Base-by-base conservation (phyloP, 1,140 invertebrate species). In the Eriosoma lanigerum region DNA sequence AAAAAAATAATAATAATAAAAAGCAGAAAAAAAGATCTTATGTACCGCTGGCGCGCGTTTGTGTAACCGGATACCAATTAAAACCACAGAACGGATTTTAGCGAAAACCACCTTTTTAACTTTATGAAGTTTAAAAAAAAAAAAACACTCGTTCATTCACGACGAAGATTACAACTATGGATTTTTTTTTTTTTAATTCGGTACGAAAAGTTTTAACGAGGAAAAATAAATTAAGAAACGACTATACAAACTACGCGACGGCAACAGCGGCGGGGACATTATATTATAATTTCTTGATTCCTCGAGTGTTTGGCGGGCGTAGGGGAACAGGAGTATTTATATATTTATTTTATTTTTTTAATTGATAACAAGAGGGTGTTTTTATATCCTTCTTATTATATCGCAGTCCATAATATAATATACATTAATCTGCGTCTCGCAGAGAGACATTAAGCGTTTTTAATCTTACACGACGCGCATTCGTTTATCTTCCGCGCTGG, bases 151-250 rank as follows among this genome's bases (percentile, higher is more conserved):
- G 56, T 8, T 73, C 52, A n/a, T n/a, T n/a, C n/a, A n/a, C n/a
- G 26, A 38, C 56, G 38, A 38, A 78, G 75, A 78, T 78, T 78
- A 78, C 54, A 78, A 62, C 38, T 48, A 12, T 19, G 68, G 46
- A 21, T 26, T 26, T 56, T 52, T 58, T 75, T 75, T 19, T 52
- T 44, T 44, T 60, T 48, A 60, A 24, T 78, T 46, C 38, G 32
- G 38, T 17, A 48, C 17, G 21, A 78, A 78, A 78, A 60, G 52
- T 78, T 78, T 78, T 78, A 78, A 78, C 75, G 75, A 78, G 75
- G 75, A 78, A 78, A 76, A 78, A 78, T 78, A 62, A 78, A 78
- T 78, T 78, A 78, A 78, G 75, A 78, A 78, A 78, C 26, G 50
- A 38, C 48, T 1, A 19, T 38, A 38, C 8, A 38, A 38, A 38